Base-by-base conservation (phyloP, 2,113 vertebrate genomes). In the Glaucomys volans region DNA sequence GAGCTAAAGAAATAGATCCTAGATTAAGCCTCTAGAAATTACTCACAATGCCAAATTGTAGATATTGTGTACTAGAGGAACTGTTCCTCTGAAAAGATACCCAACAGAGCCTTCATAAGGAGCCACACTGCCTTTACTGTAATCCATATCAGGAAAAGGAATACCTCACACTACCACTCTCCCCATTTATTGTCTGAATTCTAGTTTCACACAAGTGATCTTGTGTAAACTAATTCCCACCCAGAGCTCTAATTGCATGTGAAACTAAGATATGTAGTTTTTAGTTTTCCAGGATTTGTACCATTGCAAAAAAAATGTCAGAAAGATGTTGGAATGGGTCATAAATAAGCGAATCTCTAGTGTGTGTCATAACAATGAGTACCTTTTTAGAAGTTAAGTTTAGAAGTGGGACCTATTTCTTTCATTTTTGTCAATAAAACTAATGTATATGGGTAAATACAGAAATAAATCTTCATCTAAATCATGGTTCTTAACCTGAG, bases 401-500 rank as follows among this genome's bases (percentile, higher is more conserved):
- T 75, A 22, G n/a, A 80, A 83, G 69, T 91, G 59, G 17, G 17
- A 62, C 14, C 12, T 80, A 93, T 14, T 88, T 64, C 85, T 90
- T 92, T 90, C 32, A 92, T 44, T 87, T 91, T 72, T 76, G 44
- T 52, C 4, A 17, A 40, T 92, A 82, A 89, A 94, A 88, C 32
- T 87, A 83, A 44, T 87, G 7, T 52, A 59, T 57, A 54, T 85
- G 87, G 75, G 9, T 13, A 93, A 85, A 76, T 81, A 22, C 2
- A 69, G 20, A 84, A 80, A 88, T 93, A 76, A 90, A 35, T 90
- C 69, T 95, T 89, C 42, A 52, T 69, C 71, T 80, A 66, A 87
- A 52, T 94, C 87, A 69, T n/a, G 17, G 35, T 96, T 95, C 30
- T 94, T 94, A 83, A 86, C 22, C 5, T 82, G n/a, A 26, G 2